These are phyloP conservation scores for Ridgeia piscesae DNA, from an alignment of 1,140 invertebrate species.

Conservation along the genomic window DNA sequence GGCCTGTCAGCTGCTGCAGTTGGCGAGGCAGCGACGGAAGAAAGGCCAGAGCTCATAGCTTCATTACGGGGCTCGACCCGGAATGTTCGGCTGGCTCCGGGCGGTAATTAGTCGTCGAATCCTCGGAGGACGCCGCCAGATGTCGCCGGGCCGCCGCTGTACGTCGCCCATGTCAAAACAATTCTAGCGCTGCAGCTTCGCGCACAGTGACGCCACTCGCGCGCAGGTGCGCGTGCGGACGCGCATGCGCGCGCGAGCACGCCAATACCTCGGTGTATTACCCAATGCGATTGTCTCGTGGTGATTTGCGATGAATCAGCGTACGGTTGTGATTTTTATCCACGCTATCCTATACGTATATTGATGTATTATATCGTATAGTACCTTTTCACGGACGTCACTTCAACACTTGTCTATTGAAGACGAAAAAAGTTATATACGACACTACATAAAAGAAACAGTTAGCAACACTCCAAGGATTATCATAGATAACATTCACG, in stretches of 20 bases:
- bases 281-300: background rate
- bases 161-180: background rate
- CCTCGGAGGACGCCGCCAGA: conserved; percentile 1
- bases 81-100: background rate
- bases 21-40: background rate
- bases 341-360: background rate
- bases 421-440: too few relatives aligned
- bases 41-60: background rate
- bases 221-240: background rate
- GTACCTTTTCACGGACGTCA: too few relatives aligned
- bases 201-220: background rate
- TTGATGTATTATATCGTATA: background rate
- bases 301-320: background rate
- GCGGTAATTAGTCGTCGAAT: background rate
- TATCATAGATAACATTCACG: too few relatives aligned
- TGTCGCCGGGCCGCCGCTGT: background rate
- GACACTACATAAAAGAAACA: too few relatives aligned
- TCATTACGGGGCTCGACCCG: background rate
- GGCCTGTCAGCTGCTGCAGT: background rate
- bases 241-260: background rate
- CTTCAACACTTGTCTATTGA: too few relatives aligned
- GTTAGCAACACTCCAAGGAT: too few relatives aligned
- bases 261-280: background rate
- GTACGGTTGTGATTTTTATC: background rate
- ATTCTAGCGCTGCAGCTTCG: background rate